Base-by-base conservation (phyloP, 2,797 vertebrate genomes). In the Acanthis flammea region DNA sequence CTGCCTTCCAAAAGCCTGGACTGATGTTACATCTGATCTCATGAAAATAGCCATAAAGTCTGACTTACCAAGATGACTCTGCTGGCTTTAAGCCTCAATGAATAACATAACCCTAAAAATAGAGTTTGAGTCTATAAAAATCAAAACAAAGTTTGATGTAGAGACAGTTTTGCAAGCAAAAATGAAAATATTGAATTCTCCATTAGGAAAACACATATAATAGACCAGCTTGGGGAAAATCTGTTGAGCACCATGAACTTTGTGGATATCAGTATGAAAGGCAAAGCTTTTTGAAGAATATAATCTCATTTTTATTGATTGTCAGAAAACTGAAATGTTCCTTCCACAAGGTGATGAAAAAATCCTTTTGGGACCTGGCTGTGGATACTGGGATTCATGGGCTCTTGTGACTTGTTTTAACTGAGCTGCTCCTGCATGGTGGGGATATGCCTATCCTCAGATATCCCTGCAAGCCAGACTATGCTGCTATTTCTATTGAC, bases 21-120 rank as follows among this genome's bases (percentile, higher is more conserved):
- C 79, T 84, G 73, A 79, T 91, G 62, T 91, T 91, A 85, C 82
- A 65, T 90, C 37, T 68, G 86, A 85, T 93, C 55, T 88, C 88
- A 86, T 70, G 71, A 90, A 95, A 95, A 96, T 61, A 95, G 82
- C 86, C 90, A 48, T 76, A 65, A 92, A 93, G 91, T 90, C 94
- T 94, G 82, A 91, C 87, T 94, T 91, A 82, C 66, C 65, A 63
- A 62, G 42, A 83, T 70, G 54, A 86, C 80, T 94, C 72, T 58
- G 60, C 73, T 74, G 80, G 90, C 94, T 85, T 95, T 86, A 65
- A 88, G 82, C 78, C 57, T 51, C 57, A 62, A 5, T 71, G 91
- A 94, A 95, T 92, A 93, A 92, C 58, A 94, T 39, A 94, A 87
- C 37, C 67, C 90, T 94, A 90, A 92, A 79, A 90, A 88, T 67